phyloP scores from a whole-genome alignment of 1,140 invertebrate species.

The Harlomillsia oculata region DNA sequence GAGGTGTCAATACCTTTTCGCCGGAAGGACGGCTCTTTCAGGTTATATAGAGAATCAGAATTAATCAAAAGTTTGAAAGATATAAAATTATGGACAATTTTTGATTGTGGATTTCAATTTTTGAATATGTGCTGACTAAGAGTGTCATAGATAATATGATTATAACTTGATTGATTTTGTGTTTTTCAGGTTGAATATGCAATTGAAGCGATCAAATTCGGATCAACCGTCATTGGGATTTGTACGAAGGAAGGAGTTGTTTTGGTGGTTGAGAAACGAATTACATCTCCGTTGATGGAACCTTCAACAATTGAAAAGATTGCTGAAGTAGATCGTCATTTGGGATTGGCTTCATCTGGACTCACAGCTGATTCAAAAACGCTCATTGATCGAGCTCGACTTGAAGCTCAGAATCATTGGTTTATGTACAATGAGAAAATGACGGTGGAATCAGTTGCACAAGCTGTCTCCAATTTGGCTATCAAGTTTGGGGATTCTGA shows the following conservation, averaged over 20 bases:
- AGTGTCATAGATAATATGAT: neutral
- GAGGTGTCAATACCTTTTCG: conserved; percentile 98
- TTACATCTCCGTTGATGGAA: conserved; percentile 93
- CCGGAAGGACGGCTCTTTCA: conserved; percentile 97
- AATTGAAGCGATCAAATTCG: conserved; percentile 98
- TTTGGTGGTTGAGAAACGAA: conserved; percentile 93
- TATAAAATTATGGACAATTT: too few species aligned
- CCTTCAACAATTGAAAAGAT: conserved; percentile 59
- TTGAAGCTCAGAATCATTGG: conserved; percentile 96
- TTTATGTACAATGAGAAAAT: conserved; percentile 95
- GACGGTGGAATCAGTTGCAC: conserved; percentile 92
- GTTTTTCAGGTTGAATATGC: conserved; percentile 84
- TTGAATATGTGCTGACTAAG: neutral
- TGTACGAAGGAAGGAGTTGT: conserved; percentile 88
- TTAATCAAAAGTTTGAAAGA: neutral
- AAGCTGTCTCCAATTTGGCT: conserved; percentile 94
- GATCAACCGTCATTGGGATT: conserved; percentile 97
- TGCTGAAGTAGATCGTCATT: conserved; percentile 82
- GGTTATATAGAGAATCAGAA: conserved; percentile 38
- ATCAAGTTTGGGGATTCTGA: conserved; percentile 98
- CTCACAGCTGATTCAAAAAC: conserved; percentile 96
- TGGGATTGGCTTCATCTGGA: conserved; percentile 94
- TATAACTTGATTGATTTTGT: conserved; percentile 2
- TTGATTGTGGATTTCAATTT: neutral
- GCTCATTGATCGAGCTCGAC: conserved; percentile 83